Evolutionary conservation across 1,140 invertebrate genomes (phyloP), one percentile per base, ranked within the genome.

Genomic region (Drepana arcuata): DNA sequence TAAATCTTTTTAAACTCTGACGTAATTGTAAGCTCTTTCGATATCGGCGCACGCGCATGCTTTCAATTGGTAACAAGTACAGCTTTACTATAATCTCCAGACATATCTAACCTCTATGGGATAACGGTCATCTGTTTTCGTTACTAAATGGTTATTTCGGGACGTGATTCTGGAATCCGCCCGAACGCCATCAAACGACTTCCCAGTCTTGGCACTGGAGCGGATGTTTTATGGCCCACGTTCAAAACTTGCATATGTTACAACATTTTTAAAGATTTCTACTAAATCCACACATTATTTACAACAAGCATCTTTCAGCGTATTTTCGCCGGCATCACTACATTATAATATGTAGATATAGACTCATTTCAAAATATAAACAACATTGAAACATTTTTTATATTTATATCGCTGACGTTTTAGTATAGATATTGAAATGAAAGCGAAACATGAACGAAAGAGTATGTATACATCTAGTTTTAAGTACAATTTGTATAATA

Each of bases 161-260:
- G 65, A 65, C 48, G 54, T 80, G 71, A 79, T 77, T 58, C 77
- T 81, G 73, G 77, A 79, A 65, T 61, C 58, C 37, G 53, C 33
- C 44, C 50, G 57, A 49, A 37, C 44, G 49, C 56, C 62, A 70
- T 67, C 65, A 61, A 74, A 69, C 70, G 57, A 64, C 62, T n/a
- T n/a, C n/a, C n/a, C n/a, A n/a, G n/a, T n/a, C n/a, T 81, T 81
- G 77, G 77, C 77, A 79, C 72, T 77, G 77, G 77, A 81, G 40
- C 60, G 48, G 36, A 35, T 56, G 56, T 68, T 79, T 81, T 71
- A 75, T 72, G 68, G 66, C 73, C 45, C 41, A 46, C 54, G 67
- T 77, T 81, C 69, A 69, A 77, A 50, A 69, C 38, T 41, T 54
- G 54, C 37, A 42, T 47, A 26, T 29, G 43, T 31, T 54, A 32